Conservation (phyloP, 2,797 vertebrate species). For the Pangasius mekongensis region DNA sequence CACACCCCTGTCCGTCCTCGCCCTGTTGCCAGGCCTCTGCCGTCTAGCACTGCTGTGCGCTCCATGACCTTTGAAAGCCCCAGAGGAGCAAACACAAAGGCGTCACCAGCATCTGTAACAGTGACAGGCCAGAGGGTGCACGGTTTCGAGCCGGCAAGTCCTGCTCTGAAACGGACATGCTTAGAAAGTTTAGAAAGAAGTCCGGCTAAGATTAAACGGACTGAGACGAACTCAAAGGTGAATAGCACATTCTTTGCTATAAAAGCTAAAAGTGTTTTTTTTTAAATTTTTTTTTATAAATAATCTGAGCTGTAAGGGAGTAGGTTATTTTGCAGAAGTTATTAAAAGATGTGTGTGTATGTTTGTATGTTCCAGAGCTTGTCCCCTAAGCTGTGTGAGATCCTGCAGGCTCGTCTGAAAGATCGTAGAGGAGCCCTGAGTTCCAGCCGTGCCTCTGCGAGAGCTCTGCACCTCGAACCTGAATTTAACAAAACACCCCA, state of each 20-base stretch:
- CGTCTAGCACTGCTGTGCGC: slow-evolving; percentile 80
- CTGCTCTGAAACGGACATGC: slow-evolving; percentile 75
- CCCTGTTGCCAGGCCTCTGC: slow-evolving; percentile 71
- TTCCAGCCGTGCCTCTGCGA: slow-evolving; percentile 65
- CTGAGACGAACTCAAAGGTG: slow-evolving; percentile 66
- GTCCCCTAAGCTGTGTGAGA: slow-evolving; percentile 73
- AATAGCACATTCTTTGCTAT: neutral
- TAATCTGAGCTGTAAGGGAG: no score
- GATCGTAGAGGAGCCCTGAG: slow-evolving; percentile 56
- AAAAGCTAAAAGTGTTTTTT: no score
- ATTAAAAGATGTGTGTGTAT: neutral
- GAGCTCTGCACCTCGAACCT: slow-evolving; percentile 72
- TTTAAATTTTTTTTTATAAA: no score
- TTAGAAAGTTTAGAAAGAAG: slow-evolving; percentile 63
- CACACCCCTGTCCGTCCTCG: slow-evolving; percentile 76
- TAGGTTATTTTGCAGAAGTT: neutral
- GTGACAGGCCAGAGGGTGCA: slow-evolving; percentile 10
- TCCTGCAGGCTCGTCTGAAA: slow-evolving; percentile 73
- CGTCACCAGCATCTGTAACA: neutral
- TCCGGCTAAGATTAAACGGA: slow-evolving; percentile 70
- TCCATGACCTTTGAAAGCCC: slow-evolving; percentile 78
- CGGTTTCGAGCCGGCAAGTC: slow-evolving; percentile 56
- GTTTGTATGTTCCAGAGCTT: slow-evolving; percentile 61
- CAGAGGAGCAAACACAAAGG: slow-evolving; percentile 55
- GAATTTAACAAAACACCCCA: slow-evolving; percentile 73